These are phyloP conservation scores for Agriopis aurantiaria DNA, from an alignment of 2,888 invertebrate species.

Conservation along the genomic window DNA sequence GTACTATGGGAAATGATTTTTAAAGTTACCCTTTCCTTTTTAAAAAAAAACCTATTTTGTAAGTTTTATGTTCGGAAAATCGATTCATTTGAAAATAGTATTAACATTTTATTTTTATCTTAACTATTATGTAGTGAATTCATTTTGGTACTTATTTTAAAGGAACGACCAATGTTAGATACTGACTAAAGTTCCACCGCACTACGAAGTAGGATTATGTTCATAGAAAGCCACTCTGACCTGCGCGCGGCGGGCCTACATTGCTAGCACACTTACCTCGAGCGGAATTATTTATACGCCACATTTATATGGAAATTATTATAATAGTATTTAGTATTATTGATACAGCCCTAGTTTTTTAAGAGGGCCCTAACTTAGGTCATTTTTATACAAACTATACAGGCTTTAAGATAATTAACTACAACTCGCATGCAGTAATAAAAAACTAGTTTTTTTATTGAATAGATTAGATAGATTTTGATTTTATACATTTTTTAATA, in stretches of 20 bases:
- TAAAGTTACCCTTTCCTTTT: too few relatives aligned
- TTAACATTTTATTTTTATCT: too few relatives aligned
- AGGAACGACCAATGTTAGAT: not conserved
- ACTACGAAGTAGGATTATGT: constrained; percentile 25
- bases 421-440: too few relatives aligned
- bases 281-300: constrained; percentile 10
- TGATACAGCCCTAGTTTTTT: not conserved
- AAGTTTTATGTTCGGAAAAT: too few relatives aligned
- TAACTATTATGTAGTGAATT: not conserved
- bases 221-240: constrained; percentile 31
- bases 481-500: too few relatives aligned
- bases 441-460: too few relatives aligned
- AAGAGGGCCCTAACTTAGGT: not conserved
- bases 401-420: too few relatives aligned
- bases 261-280: constrained; percentile 25
- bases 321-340: not conserved
- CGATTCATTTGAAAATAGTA: too few relatives aligned
- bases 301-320: constrained; percentile 15
- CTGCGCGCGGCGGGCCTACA: constrained; percentile 28
- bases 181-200: constrained; percentile 3
- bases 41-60: too few relatives aligned
- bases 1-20: too few relatives aligned
- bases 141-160: not conserved
- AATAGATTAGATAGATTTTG: too few relatives aligned
- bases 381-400: too few relatives aligned